These are phyloP conservation scores for Stictonetta naevosa DNA, from an alignment of 2,113 vertebrate genomes.

Conservation along the genomic window DNA sequence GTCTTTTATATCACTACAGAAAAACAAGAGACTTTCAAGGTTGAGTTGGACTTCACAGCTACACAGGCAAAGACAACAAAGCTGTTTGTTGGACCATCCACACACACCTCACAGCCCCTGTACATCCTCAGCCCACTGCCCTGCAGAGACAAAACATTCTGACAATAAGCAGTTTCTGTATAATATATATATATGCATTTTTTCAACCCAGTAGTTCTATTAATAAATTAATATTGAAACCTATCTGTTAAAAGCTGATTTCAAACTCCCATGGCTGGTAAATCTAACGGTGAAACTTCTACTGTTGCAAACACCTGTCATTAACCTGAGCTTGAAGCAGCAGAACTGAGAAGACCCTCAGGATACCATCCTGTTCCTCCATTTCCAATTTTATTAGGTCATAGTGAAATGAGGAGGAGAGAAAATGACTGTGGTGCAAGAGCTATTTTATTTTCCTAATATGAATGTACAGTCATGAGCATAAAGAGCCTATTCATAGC, in stretches of 20 bases:
- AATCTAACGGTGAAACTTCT: neutral
- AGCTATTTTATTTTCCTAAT: neutral
- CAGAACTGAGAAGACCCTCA: neutral
- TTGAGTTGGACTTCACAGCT: neutral
- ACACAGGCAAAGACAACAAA: neutral
- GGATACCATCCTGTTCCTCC: neutral
- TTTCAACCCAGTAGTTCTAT: neutral
- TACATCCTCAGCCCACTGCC: neutral
- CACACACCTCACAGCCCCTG: neutral
- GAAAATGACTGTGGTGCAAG: neutral
- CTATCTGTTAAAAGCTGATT: neutral
- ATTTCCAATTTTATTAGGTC: neutral
- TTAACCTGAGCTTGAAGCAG: neutral
- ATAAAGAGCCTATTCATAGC: neutral
- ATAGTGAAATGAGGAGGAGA: neutral
- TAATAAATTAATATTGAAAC: neutral
- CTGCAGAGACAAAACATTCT: neutral
- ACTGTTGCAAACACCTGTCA: neutral
- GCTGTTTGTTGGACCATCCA: neutral
- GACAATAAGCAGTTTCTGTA: neutral
- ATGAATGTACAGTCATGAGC: neutral
- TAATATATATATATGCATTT: neutral
- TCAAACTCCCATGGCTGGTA: neutral
- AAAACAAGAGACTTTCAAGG: neutral
- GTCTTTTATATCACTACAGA: neutral